A percentile compares a stretch with the other conserved stretches of the same genome.
Conservation (phyloP, 2,888 invertebrate species). For the Colostygia pectinataria region DNA sequence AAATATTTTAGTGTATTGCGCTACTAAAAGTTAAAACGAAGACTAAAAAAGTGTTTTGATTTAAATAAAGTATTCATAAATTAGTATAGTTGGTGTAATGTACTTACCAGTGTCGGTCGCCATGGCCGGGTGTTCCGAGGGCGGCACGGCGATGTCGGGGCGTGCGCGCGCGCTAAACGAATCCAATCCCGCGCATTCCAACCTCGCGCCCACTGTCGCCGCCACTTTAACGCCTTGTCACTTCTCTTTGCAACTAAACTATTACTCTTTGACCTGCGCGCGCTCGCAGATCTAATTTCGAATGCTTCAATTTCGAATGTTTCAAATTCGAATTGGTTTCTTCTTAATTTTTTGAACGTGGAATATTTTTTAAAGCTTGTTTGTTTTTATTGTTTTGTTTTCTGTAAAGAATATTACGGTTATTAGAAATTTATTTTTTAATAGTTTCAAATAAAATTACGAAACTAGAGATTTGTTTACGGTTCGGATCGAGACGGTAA, state of each 20-base stretch:
- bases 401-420: slow-evolving; percentile 45
- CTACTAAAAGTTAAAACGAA: slow-evolving; percentile 1
- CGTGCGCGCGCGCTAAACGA: slow-evolving; percentile 75
- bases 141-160: slow-evolving; percentile 76
- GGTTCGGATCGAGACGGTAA: slow-evolving; percentile 45
- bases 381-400: slow-evolving; percentile 48
- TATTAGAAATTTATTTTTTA: slow-evolving; percentile 29
- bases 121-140: slow-evolving; percentile 79
- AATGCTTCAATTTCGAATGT: slow-evolving; percentile 28
- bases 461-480: slow-evolving; percentile 10
- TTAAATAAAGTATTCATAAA: neutral
- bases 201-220: slow-evolving; percentile 67
- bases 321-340: slow-evolving; percentile 29
- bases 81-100: slow-evolving; percentile 4
- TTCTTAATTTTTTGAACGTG: slow-evolving; percentile 31
- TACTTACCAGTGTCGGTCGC: slow-evolving; percentile 79
- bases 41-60: slow-evolving; percentile 6
- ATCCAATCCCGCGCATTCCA: slow-evolving; percentile 80
- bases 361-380: slow-evolving; percentile 50
- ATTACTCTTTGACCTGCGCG: slow-evolving; percentile 36
- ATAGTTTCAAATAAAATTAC: slow-evolving; percentile 9
- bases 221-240: slow-evolving; percentile 70
- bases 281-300: slow-evolving; percentile 32
- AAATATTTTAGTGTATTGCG: neutral
- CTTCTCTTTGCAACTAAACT: slow-evolving; percentile 44